Base-by-base conservation (phyloP, 2,888 invertebrate species). In the Scaptomyza flava region DNA sequence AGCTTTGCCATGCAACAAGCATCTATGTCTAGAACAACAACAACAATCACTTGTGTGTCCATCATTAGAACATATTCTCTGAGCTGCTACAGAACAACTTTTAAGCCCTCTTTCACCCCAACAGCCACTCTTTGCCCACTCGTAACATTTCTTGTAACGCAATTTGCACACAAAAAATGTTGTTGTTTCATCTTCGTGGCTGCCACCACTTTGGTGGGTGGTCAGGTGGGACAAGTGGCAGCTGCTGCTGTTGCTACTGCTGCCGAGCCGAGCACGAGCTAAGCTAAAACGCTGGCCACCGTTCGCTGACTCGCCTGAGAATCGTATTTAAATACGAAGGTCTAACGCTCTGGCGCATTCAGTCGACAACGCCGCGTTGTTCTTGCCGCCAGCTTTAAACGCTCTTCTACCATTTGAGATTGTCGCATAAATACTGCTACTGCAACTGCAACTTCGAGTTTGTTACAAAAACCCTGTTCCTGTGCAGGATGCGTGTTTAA, bases 141-240 rank as follows among this genome's bases (percentile, higher is more conserved):
- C 11, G 41, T 20, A 33, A 51, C 33, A 63, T 70, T 52, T 85
- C 88, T 80, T 88, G 84, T 89, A 88, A 88, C 89, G 89, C 89
- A 85, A 88, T 85, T 85, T 89, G 89, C 85, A 85, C 89, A 89
- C 77, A 85, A 81, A 87, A 41, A 41, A 38, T 38, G 14, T 38
- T 38, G 38, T 66, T 79, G 81, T 74, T 78, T 68, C 61, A 63
- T 69, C 77, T 77, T 76, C 73, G 66, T 69, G 68, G 60, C 72
- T 82, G 59, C 70, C 68, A 71, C 70, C 69, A 71, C 77, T 84
- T 77, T 80, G 88, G 91, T 91, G 91, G 92, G 90, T 91, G 90
- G 91, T 88, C 91, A 91, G 90, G 89, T 91, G 90, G 91, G 91
- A 90, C 79, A 80, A 79, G 78, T 82, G 76, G 79, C 87, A 79